phyloP scores from a whole-genome alignment of 37 sponge, comb jelly and placozoan species.

The Petrosia ficiformis region DNA sequence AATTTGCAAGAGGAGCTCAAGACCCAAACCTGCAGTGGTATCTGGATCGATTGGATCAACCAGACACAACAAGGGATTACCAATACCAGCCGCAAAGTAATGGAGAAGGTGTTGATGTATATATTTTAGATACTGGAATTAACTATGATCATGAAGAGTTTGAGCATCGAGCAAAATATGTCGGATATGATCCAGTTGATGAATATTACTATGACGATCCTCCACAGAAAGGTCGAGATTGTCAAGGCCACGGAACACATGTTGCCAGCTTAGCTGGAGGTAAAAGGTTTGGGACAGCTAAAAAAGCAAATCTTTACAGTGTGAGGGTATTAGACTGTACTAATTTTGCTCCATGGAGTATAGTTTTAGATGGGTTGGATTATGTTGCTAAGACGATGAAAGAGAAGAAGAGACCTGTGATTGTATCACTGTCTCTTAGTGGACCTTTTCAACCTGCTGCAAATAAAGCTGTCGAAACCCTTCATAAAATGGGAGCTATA shows the following conservation, averaged over 20 bases:
- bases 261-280: conserved; percentile 70
- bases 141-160: conserved; percentile 36
- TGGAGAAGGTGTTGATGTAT: conserved; percentile 75
- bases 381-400: conserved; percentile 3
- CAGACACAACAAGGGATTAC: conserved; percentile 24
- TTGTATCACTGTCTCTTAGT: conserved; percentile 63
- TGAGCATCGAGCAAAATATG: conserved; percentile 24
- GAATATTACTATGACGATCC: neutral
- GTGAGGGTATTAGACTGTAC: conserved; percentile 49
- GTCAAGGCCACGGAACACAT: conserved; percentile 82
- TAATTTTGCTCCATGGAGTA: conserved; percentile 56
- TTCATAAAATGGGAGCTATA: conserved; percentile 19
- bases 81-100: conserved; percentile 47
- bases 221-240: conserved; percentile 46
- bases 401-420: conserved; percentile 8
- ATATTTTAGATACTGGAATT: conserved; percentile 62
- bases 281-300: conserved; percentile 65
- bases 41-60: conserved; percentile 68
- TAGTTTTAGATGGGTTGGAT: conserved; percentile 46
- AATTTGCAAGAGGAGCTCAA: conserved; percentile 32
- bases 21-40: conserved; percentile 29
- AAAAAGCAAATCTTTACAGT: conserved; percentile 49
- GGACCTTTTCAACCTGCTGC: conserved; percentile 33
- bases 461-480: conserved; percentile 26
- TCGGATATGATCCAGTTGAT: conserved; percentile 51